Conservation (phyloP, 2,797 vertebrate species). For the Pipistrellus pygmaeus region DNA sequence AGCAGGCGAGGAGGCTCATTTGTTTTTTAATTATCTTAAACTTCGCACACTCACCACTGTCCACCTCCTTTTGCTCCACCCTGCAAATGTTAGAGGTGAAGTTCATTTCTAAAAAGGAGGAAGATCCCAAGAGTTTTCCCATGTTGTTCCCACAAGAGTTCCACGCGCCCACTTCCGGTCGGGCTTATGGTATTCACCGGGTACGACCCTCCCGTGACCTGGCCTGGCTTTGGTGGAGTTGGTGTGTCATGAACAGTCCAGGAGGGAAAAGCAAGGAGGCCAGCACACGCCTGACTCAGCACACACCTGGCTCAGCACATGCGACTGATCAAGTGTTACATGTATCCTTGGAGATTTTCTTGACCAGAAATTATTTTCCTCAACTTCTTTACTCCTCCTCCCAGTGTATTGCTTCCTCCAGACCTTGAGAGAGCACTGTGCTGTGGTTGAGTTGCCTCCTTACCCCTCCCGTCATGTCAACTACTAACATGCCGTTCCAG, state of each 20-base stretch:
- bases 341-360: neutral
- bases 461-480: neutral
- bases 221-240: neutral
- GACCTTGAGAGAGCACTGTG: neutral
- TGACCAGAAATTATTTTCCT: neutral
- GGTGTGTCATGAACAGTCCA: neutral
- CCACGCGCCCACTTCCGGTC: neutral
- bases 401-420: neutral
- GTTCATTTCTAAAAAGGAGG: neutral
- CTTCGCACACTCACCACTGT: neutral
- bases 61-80: neutral
- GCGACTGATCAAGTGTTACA: no score
- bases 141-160: neutral
- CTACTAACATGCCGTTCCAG: neutral
- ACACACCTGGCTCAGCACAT: neutral
- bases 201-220: neutral
- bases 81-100: neutral
- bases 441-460: neutral
- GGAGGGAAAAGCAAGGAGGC: neutral
- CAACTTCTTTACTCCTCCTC: neutral
- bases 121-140: neutral
- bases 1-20: neutral
- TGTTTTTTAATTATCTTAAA: conserved; percentile 52
- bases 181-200: neutral
- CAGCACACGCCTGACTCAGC: no score